phyloP scores from a whole-genome alignment of 2,797 vertebrate genomes.

The Cyprinella venusta region DNA sequence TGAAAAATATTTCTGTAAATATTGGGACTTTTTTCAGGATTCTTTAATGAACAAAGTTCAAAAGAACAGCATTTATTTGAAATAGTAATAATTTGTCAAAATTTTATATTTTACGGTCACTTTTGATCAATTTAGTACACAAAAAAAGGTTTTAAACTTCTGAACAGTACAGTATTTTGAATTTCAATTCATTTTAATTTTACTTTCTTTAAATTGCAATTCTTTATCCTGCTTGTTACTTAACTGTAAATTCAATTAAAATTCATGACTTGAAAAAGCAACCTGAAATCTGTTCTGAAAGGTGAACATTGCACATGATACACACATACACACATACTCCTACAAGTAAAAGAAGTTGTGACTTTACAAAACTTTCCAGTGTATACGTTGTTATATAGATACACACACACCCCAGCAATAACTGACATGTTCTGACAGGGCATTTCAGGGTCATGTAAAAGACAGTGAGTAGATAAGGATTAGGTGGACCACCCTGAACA shows the following conservation, averaged over 20 bases:
- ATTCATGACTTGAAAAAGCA: neutral
- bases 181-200: neutral
- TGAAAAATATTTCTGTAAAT: too few relatives aligned
- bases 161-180: neutral
- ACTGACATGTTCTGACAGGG: conserved; percentile 53
- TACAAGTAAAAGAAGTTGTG: neutral
- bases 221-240: neutral
- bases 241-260: neutral
- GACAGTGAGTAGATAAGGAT: conserved; percentile 33
- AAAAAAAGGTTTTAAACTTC: neutral
- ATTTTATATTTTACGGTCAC: neutral
- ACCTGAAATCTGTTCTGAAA: neutral
- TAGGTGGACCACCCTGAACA: conserved; percentile 50
- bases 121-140: neutral
- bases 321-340: neutral
- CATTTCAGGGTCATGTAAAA: conserved; percentile 53
- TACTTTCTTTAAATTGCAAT: neutral
- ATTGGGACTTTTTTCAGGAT: neutral
- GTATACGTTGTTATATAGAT: conserved; percentile 1
- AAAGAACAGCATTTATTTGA: neutral
- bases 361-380: neutral
- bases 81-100: too few relatives aligned
- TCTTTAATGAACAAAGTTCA: too few relatives aligned
- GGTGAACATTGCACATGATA: neutral
- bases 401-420: conserved; percentile 17